Evolutionary conservation across 2,888 invertebrate genomes (phyloP).

Genomic region (Leucophenga montana): DNA sequence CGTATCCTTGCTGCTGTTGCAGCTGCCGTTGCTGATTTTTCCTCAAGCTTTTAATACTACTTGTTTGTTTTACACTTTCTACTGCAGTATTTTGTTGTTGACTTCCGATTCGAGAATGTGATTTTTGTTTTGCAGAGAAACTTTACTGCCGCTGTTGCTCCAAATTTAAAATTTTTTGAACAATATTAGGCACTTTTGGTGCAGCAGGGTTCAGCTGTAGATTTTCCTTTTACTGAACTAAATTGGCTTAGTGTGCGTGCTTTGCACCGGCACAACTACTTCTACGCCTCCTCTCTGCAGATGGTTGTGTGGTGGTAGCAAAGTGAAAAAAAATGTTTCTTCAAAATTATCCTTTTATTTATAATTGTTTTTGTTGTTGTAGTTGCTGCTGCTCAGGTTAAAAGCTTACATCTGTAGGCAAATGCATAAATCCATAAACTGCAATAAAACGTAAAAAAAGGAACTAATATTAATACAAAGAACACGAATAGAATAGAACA

Average conservation of each 20-base stretch:
- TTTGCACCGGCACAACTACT: background rate
- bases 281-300: too few species aligned
- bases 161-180: constrained; percentile 30
- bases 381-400: constrained; percentile 42
- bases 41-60: background rate
- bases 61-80: background rate
- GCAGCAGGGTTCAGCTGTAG: constrained; percentile 26
- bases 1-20: constrained; percentile 49
- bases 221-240: too few species aligned
- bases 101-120: too few species aligned
- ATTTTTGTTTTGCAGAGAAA: background rate
- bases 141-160: background rate
- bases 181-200: constrained; percentile 60
- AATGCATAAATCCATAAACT: constrained; percentile 70
- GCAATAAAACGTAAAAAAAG: constrained; percentile 55
- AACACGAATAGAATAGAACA: constrained; percentile 43
- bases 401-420: constrained; percentile 66
- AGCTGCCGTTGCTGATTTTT: too few species aligned
- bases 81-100: too few species aligned
- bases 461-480: constrained; percentile 40
- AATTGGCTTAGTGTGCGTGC: too few species aligned
- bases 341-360: background rate
- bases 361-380: constrained; percentile 18
- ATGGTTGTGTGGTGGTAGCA: background rate
- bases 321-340: background rate